phyloP scores from a whole-genome alignment of 1,140 invertebrate species.

The Archegozetes longisetosus region DNA sequence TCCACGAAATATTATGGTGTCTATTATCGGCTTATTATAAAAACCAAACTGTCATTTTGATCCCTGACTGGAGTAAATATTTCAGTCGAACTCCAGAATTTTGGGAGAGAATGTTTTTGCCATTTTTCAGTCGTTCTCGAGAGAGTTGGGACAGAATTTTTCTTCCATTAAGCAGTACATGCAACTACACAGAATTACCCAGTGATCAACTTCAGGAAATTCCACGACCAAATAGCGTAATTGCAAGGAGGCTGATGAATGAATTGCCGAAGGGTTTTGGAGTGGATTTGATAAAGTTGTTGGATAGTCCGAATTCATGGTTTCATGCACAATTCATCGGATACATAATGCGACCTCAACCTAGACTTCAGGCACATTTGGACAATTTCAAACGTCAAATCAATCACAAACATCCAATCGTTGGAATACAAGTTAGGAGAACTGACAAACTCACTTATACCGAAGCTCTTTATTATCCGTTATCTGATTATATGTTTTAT shows the following conservation, averaged over 20 bases:
- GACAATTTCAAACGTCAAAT: neutral
- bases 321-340: neutral
- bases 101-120: constrained; percentile 14
- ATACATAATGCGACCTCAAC: neutral
- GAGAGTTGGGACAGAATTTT: neutral
- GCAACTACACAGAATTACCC: neutral
- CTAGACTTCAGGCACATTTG: neutral
- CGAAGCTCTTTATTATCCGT: neutral
- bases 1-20: constrained; percentile 20
- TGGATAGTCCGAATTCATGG: neutral
- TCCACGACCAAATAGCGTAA: neutral
- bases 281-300: neutral
- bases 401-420: neutral
- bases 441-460: neutral
- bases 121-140: constrained; percentile 9
- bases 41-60: constrained; percentile 7
- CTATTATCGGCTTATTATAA: constrained; percentile 16
- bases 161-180: neutral
- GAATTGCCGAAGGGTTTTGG: neutral
- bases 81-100: neutral
- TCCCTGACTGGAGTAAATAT: constrained; percentile 15
- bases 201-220: neutral
- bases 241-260: neutral
- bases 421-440: neutral
- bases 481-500: neutral